Evolutionary conservation across 2,113 vertebrate genomes (phyloP).

Genomic region (Alexandromys fortis): DNA sequence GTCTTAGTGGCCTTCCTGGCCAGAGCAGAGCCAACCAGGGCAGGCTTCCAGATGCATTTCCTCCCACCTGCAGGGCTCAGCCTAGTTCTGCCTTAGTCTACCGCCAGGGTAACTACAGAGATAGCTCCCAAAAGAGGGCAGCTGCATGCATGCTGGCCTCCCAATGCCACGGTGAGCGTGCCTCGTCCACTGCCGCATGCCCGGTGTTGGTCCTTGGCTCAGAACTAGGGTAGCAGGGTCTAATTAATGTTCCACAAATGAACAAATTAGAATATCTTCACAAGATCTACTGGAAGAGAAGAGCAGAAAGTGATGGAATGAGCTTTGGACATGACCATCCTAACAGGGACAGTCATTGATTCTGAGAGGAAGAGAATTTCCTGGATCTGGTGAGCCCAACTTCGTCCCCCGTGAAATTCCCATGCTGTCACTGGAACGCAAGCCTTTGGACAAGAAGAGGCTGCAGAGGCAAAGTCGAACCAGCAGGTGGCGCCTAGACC

Average conservation of each 20-base stretch:
- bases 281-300: constrained; percentile 31
- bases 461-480: constrained; percentile 38
- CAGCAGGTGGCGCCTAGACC: constrained; percentile 71
- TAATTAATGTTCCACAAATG: not conserved
- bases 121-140: not conserved
- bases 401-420: not conserved
- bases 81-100: constrained; percentile 31
- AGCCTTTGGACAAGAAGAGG: not conserved
- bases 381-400: not conserved
- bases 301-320: not conserved
- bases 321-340: not conserved
- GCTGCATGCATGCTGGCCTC: not conserved
- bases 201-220: not conserved
- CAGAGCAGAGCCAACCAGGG: not conserved
- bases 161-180: not conserved
- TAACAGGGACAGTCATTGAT: not conserved
- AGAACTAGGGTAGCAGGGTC: not conserved
- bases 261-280: constrained; percentile 2
- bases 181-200: not conserved
- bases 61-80: constrained; percentile 1
- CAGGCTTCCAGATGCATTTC: not conserved
- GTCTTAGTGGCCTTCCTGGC: not conserved
- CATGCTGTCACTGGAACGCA: not conserved
- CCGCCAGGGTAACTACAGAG: no score
- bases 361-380: not conserved